Evolutionary conservation across 1,140 invertebrate species (phyloP), one percentile per base, ranked within the genome.

Genomic region (Papilio dardanus): DNA sequence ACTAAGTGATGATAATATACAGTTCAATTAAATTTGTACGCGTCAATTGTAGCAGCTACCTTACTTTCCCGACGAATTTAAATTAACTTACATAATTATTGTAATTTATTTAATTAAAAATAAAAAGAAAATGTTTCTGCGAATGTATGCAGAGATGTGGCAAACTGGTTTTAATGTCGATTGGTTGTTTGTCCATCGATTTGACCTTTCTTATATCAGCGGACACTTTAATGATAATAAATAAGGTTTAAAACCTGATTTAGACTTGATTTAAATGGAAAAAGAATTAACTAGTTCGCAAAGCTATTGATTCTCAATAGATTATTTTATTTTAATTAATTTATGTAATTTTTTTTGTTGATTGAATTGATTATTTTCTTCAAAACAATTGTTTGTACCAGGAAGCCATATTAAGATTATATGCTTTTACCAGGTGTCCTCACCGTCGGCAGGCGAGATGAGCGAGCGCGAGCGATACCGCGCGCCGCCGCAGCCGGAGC

Each of bases 391-490:
- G n/a, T n/a, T n/a, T n/a, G 31, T 69, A 50, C 37, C 69, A 67
- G 66, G 71, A 58, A 66, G 66, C 30, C 7, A 75, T 62, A 73
- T 12, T 68, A 35, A 67, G 1, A 16, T 24, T 46, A 4, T 24
- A 21, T 80, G 62, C 75, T 67, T n/a, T 8, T 50, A 3, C 3
- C 86, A 87, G 86, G 83, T 86, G 77, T 75, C 82, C 75, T 42
- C 86, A 46, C 46, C 81, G 16, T 79, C 80, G 50, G 77, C 81
- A 50, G 84, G 84, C 86, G 89, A 88, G 71, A 93, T 93, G 91
- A 88, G 86, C 75, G 90, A 92, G 76, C 88, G 90, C 75, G 90
- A 92, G 79, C 87, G 90, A 74, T 89, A 85, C 81, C 87, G 89
- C 79, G 84, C 86, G 77, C 89, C 89, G 81, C 90, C 89, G 71